Evolutionary conservation across 2,888 invertebrate genomes (phyloP).

Genomic region (Agonopterix heracliana): DNA sequence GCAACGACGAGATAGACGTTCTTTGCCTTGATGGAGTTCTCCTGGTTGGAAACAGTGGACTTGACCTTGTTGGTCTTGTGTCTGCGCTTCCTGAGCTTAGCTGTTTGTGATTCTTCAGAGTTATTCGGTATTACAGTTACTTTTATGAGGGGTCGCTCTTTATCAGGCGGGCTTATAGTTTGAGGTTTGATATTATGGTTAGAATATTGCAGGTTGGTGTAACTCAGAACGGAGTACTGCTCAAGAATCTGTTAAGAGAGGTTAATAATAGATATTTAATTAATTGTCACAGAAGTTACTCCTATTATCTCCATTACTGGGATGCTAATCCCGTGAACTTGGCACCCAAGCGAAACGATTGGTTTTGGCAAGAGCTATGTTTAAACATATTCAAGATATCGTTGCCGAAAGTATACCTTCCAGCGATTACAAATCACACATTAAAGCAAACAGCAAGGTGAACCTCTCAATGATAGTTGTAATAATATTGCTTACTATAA

Average conservation of each 20-base stretch:
- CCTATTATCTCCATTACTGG: too few species aligned
- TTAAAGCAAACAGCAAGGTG: too few species aligned
- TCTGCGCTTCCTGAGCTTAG: slow-evolving; percentile 23
- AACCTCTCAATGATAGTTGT: too few species aligned
- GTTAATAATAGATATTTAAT: neutral
- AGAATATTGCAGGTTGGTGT: slow-evolving; percentile 17
- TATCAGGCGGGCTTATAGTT: neutral
- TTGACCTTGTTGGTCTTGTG: slow-evolving; percentile 25
- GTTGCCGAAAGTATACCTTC: too few species aligned
- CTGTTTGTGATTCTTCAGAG: slow-evolving; percentile 21
- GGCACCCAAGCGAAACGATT: too few species aligned
- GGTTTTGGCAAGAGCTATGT: too few species aligned
- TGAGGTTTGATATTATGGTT: slow-evolving; percentile 6
- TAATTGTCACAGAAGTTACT: too few species aligned
- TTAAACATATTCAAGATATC: too few species aligned
- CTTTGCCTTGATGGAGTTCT: slow-evolving; percentile 36
- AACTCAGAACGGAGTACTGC: slow-evolving; percentile 26
- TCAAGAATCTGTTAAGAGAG: slow-evolving; percentile 28
- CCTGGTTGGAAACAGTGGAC: slow-evolving; percentile 36
- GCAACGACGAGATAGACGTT: slow-evolving; percentile 38
- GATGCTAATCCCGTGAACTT: too few species aligned
- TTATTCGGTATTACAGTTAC: slow-evolving; percentile 46
- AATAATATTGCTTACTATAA: too few species aligned
- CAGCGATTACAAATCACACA: too few species aligned
- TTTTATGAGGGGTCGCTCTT: slow-evolving; percentile 42